Evolutionary conservation across 2,113 vertebrate species (phyloP), one percentile per base, ranked within the genome.

Genomic region (Prinia subflava): DNA sequence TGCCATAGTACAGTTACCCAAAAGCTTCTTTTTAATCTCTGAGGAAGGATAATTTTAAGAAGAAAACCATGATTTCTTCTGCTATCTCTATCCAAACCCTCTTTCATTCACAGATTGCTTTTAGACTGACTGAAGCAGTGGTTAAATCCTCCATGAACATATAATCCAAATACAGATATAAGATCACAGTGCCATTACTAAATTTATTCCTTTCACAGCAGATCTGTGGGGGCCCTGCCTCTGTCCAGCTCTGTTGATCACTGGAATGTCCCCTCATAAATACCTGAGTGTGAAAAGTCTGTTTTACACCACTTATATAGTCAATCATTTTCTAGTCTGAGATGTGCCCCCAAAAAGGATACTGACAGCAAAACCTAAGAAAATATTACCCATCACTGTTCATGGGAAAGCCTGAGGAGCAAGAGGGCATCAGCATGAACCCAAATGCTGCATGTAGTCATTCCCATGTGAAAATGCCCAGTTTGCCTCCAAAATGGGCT

Each of bases 61-160:
- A 90, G 59, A 85, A 83, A 89, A 80, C 41, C 28, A 84, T 5
- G 0, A 50, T 85, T 92, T 86, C 57, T 87, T 59, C 78, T 69
- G 10, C 82, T 85, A 16, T 59, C 67, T 91, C 57, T 77, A 57
- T 50, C 21, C 59, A 77, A 90, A 80, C 55, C 13, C 35, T 83
- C 35, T 83, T 94, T 90, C 59, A 80, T 95, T 94, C 85, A 90
- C 71, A 90, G 79, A 74, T 67, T 86, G 59, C 50, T 77, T 50
- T 76, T 52, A 76, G 30, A 79, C 52, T 89, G 49, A 77, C 65
- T 77, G 63, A 95, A 83, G 64, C 35, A 70, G 67, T 31, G 74
- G 62, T 83, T 89, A 95, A 83, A 95, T 79, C 42, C 84, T 55
- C 87, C 62, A 35, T 70, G 55, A 89, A 80, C 25, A 33, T 31